phyloP scores from a whole-genome alignment of 35 echinoderm and acorn worm species.

The Chiridota heheva region DNA sequence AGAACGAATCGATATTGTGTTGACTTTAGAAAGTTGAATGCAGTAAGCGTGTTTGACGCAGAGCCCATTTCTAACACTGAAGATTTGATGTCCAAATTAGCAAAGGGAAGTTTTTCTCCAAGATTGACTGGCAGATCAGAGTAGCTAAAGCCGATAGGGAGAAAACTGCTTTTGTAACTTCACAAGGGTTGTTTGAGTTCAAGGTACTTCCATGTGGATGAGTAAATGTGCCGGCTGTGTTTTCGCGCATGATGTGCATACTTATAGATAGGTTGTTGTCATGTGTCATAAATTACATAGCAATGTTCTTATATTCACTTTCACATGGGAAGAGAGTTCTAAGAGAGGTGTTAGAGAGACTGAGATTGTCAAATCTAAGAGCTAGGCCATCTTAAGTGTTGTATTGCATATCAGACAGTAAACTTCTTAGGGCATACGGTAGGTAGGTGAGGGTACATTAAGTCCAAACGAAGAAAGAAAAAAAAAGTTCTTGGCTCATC shows the following conservation, averaged over 20 bases:
- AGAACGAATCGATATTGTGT: constrained; percentile 50
- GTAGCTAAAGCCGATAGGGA: neutral
- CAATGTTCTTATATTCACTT: constrained; percentile 31
- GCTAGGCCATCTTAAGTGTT: constrained; percentile 54
- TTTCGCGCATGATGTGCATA: constrained; percentile 42
- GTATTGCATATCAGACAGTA: constrained; percentile 8
- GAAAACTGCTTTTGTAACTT: constrained; percentile 40
- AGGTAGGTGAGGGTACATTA: constrained; percentile 28
- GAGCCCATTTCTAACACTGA: constrained; percentile 53
- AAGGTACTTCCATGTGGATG: constrained; percentile 60
- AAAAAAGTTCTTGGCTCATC: neutral
- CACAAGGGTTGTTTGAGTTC: constrained; percentile 50
- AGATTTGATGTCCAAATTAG: constrained; percentile 60
- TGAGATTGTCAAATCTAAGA: constrained; percentile 39
- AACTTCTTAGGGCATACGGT: constrained; percentile 57
- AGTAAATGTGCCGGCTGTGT: constrained; percentile 43
- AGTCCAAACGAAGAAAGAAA: constrained; percentile 27
- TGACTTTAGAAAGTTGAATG: constrained; percentile 44
- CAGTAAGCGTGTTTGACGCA: constrained; percentile 48
- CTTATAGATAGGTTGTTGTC: constrained; percentile 23
- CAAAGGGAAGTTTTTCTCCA: constrained; percentile 42
- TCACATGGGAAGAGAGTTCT: constrained; percentile 28
- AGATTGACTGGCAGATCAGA: constrained; percentile 59
- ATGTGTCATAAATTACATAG: constrained; percentile 35
- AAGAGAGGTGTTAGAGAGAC: constrained; percentile 14